Base-by-base conservation (phyloP, 2,113 vertebrate genomes). In the Platycercus adscitus region DNA sequence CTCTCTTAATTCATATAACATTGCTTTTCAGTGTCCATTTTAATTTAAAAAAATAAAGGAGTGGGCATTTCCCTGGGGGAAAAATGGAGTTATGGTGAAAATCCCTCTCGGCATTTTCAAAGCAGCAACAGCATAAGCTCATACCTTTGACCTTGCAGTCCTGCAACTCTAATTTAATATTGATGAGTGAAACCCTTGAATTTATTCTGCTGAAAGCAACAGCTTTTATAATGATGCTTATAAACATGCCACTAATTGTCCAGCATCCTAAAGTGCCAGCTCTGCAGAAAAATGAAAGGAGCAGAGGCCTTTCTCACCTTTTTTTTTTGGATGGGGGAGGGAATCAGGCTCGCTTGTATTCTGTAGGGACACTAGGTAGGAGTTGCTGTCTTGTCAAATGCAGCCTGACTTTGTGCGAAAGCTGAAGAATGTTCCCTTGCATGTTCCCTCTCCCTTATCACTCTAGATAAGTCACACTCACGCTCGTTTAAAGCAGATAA, bases 171-270 rank as follows among this genome's bases (percentile, higher is more conserved):
- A 79, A 94, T 86, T 91, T 93, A 95, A 92, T 93, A 94, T 49
- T 91, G 86, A 96, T 91, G 88, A 96, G 85, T 6, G 60, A 95
- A 88, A 87, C 52, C 92, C 79, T 64, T 83, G 44, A 81, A 76
- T 91, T 87, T 92, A 55, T 96, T 92, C 68, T 94, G 93, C 81
- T 90, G 89, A 91, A 94, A 94, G 76, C 71, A 82, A 91, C 63
- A 46, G 39, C 91, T 95, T 83, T 86, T 80, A 53, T 91, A 94
- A 89, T 41, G 61, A 70, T 1, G 19, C 86, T 90, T 92, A 81
- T 91, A 93, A 82, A 58, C 58, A 56, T 55, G 65, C 15, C 41
- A 65, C 76, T 96, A 93, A 94, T 89, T 89, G 84, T 90, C 78
- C 55, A 84, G 73, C 39, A 44, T 47, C 20, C 26, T 60, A 10